Evolutionary conservation across 1,140 invertebrate genomes (phyloP).

Genomic region (Gryon sp.): DNA sequence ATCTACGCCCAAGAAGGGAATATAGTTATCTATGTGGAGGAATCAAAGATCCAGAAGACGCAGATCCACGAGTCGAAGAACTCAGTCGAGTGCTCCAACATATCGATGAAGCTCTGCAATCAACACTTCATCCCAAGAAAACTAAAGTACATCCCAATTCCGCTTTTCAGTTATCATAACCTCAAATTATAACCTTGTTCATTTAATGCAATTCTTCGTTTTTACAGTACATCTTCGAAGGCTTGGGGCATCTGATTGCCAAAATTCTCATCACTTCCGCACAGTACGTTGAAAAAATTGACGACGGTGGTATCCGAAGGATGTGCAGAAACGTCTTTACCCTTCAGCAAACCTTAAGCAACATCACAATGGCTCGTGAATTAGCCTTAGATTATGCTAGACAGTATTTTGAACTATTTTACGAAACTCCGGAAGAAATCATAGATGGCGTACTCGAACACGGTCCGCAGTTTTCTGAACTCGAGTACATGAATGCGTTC

Average conservation of each 20-base stretch:
- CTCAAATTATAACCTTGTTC: no score
- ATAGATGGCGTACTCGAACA: constrained; percentile 89
- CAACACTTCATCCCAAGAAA: constrained; percentile 87
- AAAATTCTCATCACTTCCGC: constrained; percentile 92
- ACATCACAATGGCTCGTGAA: constrained; percentile 91
- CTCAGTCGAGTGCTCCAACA: constrained; percentile 88
- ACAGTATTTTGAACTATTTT: constrained; percentile 93
- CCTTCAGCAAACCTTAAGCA: constrained; percentile 91
- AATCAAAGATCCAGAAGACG: constrained; percentile 83
- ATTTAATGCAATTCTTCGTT: no score
- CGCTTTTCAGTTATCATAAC: not conserved
- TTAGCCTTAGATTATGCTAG: constrained; percentile 92
- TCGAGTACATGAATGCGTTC: constrained; percentile 92
- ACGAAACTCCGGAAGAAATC: constrained; percentile 92
- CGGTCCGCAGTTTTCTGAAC: constrained; percentile 89
- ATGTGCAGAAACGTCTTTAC: constrained; percentile 93
- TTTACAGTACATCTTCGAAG: constrained; percentile 94
- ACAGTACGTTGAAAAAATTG: constrained; percentile 88
- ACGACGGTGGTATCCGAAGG: constrained; percentile 88
- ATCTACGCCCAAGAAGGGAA: constrained; percentile 87
- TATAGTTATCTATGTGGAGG: constrained; percentile 78
- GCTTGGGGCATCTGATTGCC: constrained; percentile 91
- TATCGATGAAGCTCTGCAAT: constrained; percentile 89
- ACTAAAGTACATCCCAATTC: constrained; percentile 82
- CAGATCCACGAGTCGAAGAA: constrained; percentile 89